Base-by-base conservation (phyloP, 2,888 invertebrate genomes). In the Drosophila pseudotalamancana region DNA sequence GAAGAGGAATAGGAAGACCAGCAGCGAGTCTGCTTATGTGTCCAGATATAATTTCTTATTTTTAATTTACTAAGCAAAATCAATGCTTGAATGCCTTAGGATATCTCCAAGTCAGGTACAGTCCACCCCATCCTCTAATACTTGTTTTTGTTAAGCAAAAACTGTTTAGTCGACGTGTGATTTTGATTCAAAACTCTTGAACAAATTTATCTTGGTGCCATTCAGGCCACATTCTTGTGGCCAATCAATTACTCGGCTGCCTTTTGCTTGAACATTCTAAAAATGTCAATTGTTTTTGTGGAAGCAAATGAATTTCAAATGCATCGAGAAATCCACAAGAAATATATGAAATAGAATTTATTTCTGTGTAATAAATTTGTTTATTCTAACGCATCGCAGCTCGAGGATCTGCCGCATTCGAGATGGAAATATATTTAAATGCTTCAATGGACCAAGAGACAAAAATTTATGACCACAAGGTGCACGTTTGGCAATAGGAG, bases 401-500 rank as follows among this genome's bases (percentile, higher is more conserved):
- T 63, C 14, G 60, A 57, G 54, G 60, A 75, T 59, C 56, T 61
- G 45, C 42, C 19, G 29, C 54, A 56, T 64, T 12, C 57, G 35
- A 50, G 56, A 81, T 68, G 75, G 40, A 64, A 85, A 82, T 68
- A 65, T 65, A 81, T 81, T 70, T 72, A 84, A 80, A 72, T 59
- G 60, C 62, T 49, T 61, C 57, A 72, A 72, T 67, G 61, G 37
- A 61, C 54, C 64, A 35, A 50, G 43, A 53, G 19, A 39, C 50
- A 35, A 40, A 63, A 67, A 77, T 81, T 67, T 84, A 77, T 84
- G 78, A 32, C 57, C 65, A 54, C 39, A 56, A 49, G 45, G 25
- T 42, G 51, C 29, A 43, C 11, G 16, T 37, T 11, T 12, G 35
- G 27, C 32, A 29, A 12, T 21, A 21, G 16, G 18, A 14, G 8